phyloP scores from a whole-genome alignment of 2,113 vertebrate genomes.

The Chloroceryle aenea region DNA sequence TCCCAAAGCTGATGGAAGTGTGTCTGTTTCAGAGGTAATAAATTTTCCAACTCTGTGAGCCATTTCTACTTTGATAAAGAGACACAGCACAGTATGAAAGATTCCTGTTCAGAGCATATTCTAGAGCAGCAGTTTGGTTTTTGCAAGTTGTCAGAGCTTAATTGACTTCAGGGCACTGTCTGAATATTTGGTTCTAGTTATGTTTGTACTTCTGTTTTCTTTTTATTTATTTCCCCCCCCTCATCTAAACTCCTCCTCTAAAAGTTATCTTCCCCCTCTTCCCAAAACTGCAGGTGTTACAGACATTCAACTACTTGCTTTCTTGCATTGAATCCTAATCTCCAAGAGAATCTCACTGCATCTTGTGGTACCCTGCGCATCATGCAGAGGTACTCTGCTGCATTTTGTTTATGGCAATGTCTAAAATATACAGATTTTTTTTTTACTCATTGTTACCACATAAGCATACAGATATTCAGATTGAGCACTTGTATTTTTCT shows the following conservation, averaged over 20 bases:
- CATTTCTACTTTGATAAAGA: neutral
- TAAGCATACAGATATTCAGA: neutral
- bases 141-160: conserved; percentile 1
- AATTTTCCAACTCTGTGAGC: neutral
- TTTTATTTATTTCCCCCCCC: neutral
- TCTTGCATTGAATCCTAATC: neutral
- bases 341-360: neutral
- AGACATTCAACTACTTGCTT: neutral
- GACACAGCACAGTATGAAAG: neutral
- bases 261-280: neutral
- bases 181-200: neutral
- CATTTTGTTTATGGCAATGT: neutral
- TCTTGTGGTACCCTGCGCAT: neutral
- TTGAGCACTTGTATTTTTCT: neutral
- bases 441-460: neutral
- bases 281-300: neutral
- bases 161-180: neutral
- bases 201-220: neutral
- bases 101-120: neutral
- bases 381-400: neutral
- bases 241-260: neutral
- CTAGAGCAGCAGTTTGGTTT: neutral
- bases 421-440: neutral
- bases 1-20: neutral
- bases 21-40: neutral